Evolutionary conservation across 2,113 vertebrate genomes (phyloP).

Genomic region (Tyrannus savana): DNA sequence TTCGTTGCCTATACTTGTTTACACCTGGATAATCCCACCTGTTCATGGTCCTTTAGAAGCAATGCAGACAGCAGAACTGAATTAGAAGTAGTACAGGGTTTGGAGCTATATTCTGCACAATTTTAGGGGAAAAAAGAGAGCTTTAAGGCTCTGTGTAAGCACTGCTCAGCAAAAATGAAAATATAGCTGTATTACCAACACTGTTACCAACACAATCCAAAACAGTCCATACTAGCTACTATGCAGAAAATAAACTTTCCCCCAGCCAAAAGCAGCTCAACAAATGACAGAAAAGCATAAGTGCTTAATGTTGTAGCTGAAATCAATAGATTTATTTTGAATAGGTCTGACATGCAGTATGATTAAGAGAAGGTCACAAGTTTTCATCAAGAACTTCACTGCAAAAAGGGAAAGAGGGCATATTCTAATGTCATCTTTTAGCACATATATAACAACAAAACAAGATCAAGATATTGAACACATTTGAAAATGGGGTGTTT

Average conservation of each 20-base stretch:
- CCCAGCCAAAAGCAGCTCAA: background rate
- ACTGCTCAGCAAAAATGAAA: background rate
- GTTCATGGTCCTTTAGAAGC: background rate
- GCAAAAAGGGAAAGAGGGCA: background rate
- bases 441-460: background rate
- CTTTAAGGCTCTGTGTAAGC: background rate
- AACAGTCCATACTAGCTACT: background rate
- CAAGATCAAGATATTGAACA: background rate
- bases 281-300: background rate
- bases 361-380: background rate
- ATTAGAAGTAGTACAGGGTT: background rate
- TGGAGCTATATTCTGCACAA: background rate
- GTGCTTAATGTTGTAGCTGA: background rate
- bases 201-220: background rate
- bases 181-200: no score
- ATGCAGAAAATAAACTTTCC: background rate
- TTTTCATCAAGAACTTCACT: background rate
- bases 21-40: background rate
- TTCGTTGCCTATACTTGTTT: background rate
- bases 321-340: background rate
- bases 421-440: background rate
- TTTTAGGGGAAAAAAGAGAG: background rate
- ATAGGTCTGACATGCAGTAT: background rate
- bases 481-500: background rate
- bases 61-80: background rate